These are phyloP conservation scores for Chelmon rostratus DNA, from an alignment of 2,797 vertebrate genomes.

Conservation along the genomic window DNA sequence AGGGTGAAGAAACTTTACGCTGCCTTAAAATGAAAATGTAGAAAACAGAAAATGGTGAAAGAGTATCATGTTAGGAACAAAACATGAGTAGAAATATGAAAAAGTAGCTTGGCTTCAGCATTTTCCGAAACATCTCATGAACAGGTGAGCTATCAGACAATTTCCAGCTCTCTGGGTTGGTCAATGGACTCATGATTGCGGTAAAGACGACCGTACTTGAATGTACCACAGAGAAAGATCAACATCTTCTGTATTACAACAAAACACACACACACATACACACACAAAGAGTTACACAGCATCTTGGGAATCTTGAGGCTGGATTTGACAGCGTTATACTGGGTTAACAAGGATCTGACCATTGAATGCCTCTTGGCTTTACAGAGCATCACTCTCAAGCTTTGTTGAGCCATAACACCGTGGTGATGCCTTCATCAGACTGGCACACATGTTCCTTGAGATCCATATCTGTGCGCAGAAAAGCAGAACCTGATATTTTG, in stretches of 20 bases:
- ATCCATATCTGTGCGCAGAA: slow-evolving; percentile 17
- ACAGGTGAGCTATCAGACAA: background rate
- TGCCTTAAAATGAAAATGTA: slow-evolving; percentile 2
- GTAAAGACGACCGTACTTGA: slow-evolving; percentile 4
- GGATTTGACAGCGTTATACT: slow-evolving; percentile 56
- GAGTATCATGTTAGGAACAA: no score
- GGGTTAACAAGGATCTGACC: slow-evolving; percentile 59
- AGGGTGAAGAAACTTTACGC: slow-evolving; percentile 25
- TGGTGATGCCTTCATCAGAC: slow-evolving; percentile 41
- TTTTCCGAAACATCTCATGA: background rate
- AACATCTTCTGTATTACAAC: background rate
- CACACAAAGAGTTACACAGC: slow-evolving; percentile 27
- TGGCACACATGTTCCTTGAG: slow-evolving; percentile 21
- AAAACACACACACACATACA: slow-evolving; percentile 3
- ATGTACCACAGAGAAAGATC: background rate
- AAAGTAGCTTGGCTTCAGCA: no score
- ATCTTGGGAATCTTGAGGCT: slow-evolving; percentile 63
- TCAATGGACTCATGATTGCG: background rate
- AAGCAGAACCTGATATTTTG: slow-evolving; percentile 26
- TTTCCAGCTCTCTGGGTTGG: background rate
- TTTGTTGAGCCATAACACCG: slow-evolving; percentile 60
- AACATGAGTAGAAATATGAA: no score
- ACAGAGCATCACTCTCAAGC: slow-evolving; percentile 46
- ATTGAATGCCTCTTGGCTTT: slow-evolving; percentile 69
- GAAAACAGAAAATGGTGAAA: no score